Evolutionary conservation across 2,888 invertebrate species (phyloP), one percentile per base, ranked within the genome.

Genomic region (Stegana nigrithorax): DNA sequence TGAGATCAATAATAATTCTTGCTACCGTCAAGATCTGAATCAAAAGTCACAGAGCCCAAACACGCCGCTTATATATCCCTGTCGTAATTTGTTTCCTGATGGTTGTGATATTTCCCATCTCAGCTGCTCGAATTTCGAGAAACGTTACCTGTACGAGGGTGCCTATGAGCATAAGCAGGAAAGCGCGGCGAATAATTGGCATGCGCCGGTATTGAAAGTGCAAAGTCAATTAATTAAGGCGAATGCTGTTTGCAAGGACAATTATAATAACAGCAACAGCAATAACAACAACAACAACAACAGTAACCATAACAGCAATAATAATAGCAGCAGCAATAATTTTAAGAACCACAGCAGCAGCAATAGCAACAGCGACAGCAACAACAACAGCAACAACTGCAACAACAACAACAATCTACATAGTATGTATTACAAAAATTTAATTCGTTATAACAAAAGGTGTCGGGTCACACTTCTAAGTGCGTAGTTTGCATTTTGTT

Each of bases 81-180:
- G 81, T 58, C 81, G 82, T 27, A 82, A 81, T 70, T 71, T 82
- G 12, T 82, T 83, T 67, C 81, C 81, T 42, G 81, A 80, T 64
- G 81, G 81, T 59, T 82, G 81, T 69, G 81, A 82, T 66, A 80
- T 82, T 51, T 73, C 74, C 39, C 78, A 82, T 61, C 67, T 75
- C 47, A 62, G 70, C 58, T 78, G 80, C 60, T 72, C 68, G 67
- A 25, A 51, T 21, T 55, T 44, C 42, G 27, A 59, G 23, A 51
- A 32, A n/a, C 45, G 39, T 32, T 55, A 27, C n/a, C 32, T 32
- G n/a, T 55, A 47, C 25, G 32, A 53, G 10, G n/a, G 7, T 12
- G 19, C 14, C 14, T 23, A 47, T 47, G n/a, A 12, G 3, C 14
- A n/a, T 53, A 29, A 51, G 14, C 26, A 51, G 6, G 12, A 47